These are phyloP conservation scores for Hofmannophila pseudospretella DNA, from an alignment of 2,888 invertebrate species.

Conservation along the genomic window DNA sequence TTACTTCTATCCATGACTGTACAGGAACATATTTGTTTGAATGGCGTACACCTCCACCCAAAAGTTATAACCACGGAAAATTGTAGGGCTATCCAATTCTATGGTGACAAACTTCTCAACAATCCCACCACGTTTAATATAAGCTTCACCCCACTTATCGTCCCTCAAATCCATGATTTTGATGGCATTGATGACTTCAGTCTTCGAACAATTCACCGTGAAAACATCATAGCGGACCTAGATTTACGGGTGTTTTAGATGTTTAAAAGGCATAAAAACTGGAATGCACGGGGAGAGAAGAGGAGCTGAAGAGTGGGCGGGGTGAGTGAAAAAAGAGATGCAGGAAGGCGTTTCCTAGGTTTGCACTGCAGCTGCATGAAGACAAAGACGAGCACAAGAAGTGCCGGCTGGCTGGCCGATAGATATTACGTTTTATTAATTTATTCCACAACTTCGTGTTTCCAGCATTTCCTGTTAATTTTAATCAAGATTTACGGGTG, in stretches of 20 bases:
- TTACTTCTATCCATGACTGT: slow-evolving; percentile 38
- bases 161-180: slow-evolving; percentile 46
- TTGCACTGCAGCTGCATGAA: too few species aligned
- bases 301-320: too few species aligned
- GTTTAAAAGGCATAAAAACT: too few species aligned
- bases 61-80: slow-evolving; percentile 56
- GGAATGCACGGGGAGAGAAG: too few species aligned
- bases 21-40: slow-evolving; percentile 34
- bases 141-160: slow-evolving; percentile 52
- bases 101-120: slow-evolving; percentile 49
- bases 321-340: too few species aligned
- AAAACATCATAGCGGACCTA: slow-evolving; percentile 31
- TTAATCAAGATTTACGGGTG: too few species aligned
- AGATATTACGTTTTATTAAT: too few species aligned
- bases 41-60: slow-evolving; percentile 56
- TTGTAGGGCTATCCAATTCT: slow-evolving; percentile 48
- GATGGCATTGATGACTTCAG: slow-evolving; percentile 54
- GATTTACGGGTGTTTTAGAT: slow-evolving; percentile 54
- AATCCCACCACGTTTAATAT: slow-evolving; percentile 50
- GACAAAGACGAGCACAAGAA: too few species aligned
- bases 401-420: too few species aligned
- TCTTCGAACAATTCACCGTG: slow-evolving; percentile 21
- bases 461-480: too few species aligned
- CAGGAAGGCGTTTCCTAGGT: too few species aligned
- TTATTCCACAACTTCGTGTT: too few species aligned